Evolutionary conservation across 2,797 vertebrate genomes (phyloP), one percentile per base, ranked within the genome.

Genomic region (Takifugu rubripes): DNA sequence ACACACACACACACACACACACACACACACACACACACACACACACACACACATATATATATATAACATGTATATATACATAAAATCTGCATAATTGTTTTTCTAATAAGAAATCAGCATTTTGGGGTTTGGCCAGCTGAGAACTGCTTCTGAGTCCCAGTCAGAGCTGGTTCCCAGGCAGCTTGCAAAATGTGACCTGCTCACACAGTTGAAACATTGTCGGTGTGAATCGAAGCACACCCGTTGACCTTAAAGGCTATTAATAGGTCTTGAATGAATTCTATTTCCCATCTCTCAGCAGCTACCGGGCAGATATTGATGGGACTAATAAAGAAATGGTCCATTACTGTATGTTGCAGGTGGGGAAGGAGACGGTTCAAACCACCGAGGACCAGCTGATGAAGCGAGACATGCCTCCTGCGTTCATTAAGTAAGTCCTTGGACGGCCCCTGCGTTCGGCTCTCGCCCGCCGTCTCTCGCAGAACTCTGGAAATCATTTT

Each of bases 321-420:
- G 56, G 68, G 12, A 40, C 14, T 40, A 40, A 40, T 40, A 17
- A 67, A 71, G 15, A 47, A 66, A 51, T 54, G 49, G 12, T 44
- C 6, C 8, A 31, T 31, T 36, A 50, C 5, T 72, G 52, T 82
- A 72, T 81, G 49, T 73, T 66, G 29, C 83, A 98, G 97, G 97
- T 99, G 87, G 97, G 97, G 72, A 99, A 98, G 84, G 96, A 98
- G 79, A 98, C 97, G 0, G 96, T 99, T 72, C 96, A 98, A 87
- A 99, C 97, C 74, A 99, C 97, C 0, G 97, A 99, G 78, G 97
- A 99, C 87, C 96, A 98, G 89, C 90, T 98, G 84, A 94, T 99
- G 94, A 99, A 97, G 89, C 92, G 96, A 83, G 97, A 99, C 88
- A 99, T 99, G 97, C 95, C 96, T 56, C 93, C 96, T 56, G 97